These are phyloP conservation scores for Herminia tarsipennalis DNA, from an alignment of 2,888 invertebrate species.

Conservation along the genomic window DNA sequence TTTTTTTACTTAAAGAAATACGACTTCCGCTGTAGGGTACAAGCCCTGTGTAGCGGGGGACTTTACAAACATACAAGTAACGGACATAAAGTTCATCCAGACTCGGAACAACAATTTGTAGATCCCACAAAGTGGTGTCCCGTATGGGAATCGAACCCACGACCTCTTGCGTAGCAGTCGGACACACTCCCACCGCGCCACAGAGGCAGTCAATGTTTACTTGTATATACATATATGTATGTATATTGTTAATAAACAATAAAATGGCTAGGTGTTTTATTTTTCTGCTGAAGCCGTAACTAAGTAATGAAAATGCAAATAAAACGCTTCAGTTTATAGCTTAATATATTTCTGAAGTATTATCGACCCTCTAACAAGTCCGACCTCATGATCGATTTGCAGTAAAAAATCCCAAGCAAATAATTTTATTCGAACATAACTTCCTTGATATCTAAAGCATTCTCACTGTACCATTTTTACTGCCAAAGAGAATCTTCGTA, in stretches of 20 bases:
- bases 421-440: slow-evolving; percentile 49
- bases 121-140: too few relatives aligned
- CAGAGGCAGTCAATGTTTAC: too few relatives aligned
- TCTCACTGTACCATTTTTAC: slow-evolving; percentile 60
- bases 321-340: not conserved
- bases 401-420: slow-evolving; percentile 50
- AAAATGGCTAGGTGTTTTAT: not conserved
- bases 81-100: too few relatives aligned
- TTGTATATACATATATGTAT: not conserved
- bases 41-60: too few relatives aligned
- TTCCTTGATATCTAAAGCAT: slow-evolving; percentile 57
- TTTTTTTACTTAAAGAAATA: too few relatives aligned
- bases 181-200: too few relatives aligned
- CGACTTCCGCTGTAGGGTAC: too few relatives aligned
- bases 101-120: too few relatives aligned
- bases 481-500: slow-evolving; percentile 61
- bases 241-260: not conserved
- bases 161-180: too few relatives aligned
- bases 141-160: too few relatives aligned
- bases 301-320: not conserved
- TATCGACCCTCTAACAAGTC: not conserved
- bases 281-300: not conserved
- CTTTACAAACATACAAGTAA: too few relatives aligned
- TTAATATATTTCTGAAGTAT: too few relatives aligned
- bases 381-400: slow-evolving; percentile 28